These are phyloP conservation scores for Stylophora pistillata DNA, from an alignment of 64 coral and sea anemone genomes.

Conservation along the genomic window DNA sequence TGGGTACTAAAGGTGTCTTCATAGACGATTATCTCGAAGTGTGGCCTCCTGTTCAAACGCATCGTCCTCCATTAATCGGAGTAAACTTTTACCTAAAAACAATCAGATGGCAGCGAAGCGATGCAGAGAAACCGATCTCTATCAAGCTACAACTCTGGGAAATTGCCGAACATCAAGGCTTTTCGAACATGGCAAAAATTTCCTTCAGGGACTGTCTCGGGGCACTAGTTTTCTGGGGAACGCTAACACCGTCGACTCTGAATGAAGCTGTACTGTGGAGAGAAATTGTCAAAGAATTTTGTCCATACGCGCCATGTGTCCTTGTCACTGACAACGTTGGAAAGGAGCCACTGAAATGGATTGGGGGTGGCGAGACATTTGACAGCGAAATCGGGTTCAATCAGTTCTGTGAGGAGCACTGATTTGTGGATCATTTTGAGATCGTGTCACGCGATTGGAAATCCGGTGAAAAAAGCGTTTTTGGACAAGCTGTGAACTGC, in stretches of 20 bases:
- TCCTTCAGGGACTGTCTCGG: constrained; percentile 51
- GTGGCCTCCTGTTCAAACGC: constrained; percentile 34
- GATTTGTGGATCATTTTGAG: constrained; percentile 53
- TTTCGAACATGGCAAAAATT: constrained; percentile 13
- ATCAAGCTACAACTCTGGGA: constrained; percentile 64
- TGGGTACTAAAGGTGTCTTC: constrained; percentile 41
- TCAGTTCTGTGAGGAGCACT: constrained; percentile 45
- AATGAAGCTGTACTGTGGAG: constrained; percentile 51
- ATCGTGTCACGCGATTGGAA: constrained; percentile 55
- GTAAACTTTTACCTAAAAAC: constrained; percentile 32
- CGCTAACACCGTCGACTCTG: constrained; percentile 34
- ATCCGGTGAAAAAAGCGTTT: constrained; percentile 54
- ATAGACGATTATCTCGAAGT: constrained; percentile 64
- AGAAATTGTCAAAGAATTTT: constrained; percentile 36
- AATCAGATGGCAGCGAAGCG: constrained; percentile 41
- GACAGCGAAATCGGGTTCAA: constrained; percentile 46
- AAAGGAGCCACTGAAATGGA: background rate
- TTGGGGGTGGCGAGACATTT: constrained; percentile 25
- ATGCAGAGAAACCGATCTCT: background rate
- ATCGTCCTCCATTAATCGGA: constrained; percentile 41
- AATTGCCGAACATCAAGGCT: constrained; percentile 54
- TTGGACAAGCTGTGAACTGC: constrained; percentile 47
- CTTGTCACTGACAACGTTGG: constrained; percentile 53
- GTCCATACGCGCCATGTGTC: constrained; percentile 21
- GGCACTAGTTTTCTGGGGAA: constrained; percentile 64